Base-by-base conservation (phyloP, 2,888 invertebrate species). In the Zygogramma bicolorata region DNA sequence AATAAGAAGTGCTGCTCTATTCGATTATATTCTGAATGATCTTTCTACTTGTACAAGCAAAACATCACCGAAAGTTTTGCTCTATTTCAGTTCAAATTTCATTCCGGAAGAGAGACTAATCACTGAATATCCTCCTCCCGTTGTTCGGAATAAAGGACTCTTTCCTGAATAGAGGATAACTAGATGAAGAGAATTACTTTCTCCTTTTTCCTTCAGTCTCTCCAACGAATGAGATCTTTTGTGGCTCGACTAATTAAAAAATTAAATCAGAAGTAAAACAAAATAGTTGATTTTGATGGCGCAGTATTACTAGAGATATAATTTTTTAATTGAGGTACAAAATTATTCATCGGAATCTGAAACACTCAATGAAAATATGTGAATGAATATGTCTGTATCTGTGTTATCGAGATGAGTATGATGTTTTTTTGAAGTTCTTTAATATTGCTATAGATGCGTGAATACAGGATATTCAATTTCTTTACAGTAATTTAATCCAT, bases 111-210 rank as follows among this genome's bases (percentile, higher is more conserved):
- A 10, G 20, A 20, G 18, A 10, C 46, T 20, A 46, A 46, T 46
- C 20, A 22, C 20, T 46, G 20, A 46, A 62, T 63, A 69, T 70
- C 60, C 68, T 68, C 53, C n/a, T 65, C 61, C 59, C 74, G 49
- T 68, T 67, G 70, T 63, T 60, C 60, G 62, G 58, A 62, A 70
- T 72, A 73, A 69, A 58, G 40, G 59, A 42, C 59, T 67, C 70
- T 61, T 65, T 57, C 57, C 65, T 65, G 65, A 74, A 74, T 67
- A 59, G 68, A 59, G 46, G 71, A 69, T 74, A 71, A 69, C 69
- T 66, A 67, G 62, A 67, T 58, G 66, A 74, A 63, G 59, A 60
- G 66, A 71, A 68, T 71, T 57, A 61, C 68, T 65, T 66, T 66
- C 59, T 57, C 61, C 31, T 68, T 65, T 65, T 67, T 62, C 29